Conservation (phyloP, 2,797 vertebrate species). For the Phoxinus dragarum region DNA sequence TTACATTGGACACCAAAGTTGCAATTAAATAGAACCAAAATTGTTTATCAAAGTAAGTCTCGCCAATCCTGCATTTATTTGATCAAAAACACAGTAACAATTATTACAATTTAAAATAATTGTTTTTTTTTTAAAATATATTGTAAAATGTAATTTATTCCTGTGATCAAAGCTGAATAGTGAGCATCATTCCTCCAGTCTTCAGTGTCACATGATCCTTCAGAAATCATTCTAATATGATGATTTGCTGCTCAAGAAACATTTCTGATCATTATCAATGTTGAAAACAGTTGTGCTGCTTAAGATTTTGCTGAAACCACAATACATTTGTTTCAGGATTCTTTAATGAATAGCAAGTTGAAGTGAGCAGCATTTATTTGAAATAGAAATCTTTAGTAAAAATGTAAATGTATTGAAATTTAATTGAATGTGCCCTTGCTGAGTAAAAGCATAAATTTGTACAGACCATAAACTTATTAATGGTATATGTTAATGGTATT, state of each 20-base stretch:
- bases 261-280: neutral
- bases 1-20: neutral
- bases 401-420: neutral
- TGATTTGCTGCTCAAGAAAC: neutral
- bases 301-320: neutral
- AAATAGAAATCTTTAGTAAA: neutral
- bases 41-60: neutral
- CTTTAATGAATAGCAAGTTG: neutral
- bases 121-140: neutral
- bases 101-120: neutral
- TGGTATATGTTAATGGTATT: too few relatives aligned
- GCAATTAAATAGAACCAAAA: neutral
- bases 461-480: too few relatives aligned
- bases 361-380: neutral
- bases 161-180: neutral
- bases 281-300: neutral
- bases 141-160: neutral
- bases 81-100: neutral
- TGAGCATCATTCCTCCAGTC: neutral
- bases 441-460: neutral
- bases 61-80: neutral
- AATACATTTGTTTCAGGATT: neutral
- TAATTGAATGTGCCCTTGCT: neutral
- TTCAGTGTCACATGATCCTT: neutral
- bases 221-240: neutral